phyloP scores from a whole-genome alignment of 2,888 invertebrate genomes.

The Thecocarcelia acutangulata region DNA sequence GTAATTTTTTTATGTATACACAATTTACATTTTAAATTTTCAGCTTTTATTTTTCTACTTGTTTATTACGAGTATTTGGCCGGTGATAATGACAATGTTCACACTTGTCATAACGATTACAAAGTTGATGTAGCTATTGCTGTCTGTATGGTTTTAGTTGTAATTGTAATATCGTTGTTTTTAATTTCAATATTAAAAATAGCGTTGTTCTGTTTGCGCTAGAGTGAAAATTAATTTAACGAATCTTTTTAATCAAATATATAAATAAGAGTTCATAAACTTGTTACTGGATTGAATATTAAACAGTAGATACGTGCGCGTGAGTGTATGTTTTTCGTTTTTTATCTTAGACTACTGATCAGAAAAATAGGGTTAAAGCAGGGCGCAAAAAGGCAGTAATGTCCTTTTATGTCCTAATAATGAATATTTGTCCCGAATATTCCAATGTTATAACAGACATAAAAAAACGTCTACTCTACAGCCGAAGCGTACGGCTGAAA shows the following conservation, averaged over 20 bases:
- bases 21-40: slow-evolving; percentile 35
- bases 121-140: not conserved
- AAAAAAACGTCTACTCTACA: too few species aligned
- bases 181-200: slow-evolving; percentile 22
- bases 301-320: not conserved
- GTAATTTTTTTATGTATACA: slow-evolving; percentile 46
- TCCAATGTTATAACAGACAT: too few species aligned
- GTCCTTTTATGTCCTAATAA: too few species aligned
- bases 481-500: too few species aligned
- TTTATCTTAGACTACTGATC: too few species aligned
- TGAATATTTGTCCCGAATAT: too few species aligned
- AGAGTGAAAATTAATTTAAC: not conserved
- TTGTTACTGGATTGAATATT: slow-evolving; percentile 46
- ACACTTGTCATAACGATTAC: slow-evolving; percentile 58
- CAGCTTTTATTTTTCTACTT: slow-evolving; percentile 28
- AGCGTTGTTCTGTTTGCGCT: not conserved
- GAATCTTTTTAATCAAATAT: not conserved
- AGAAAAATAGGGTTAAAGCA: too few species aligned
- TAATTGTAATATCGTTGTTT: not conserved
- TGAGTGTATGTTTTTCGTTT: too few species aligned
- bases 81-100: slow-evolving; percentile 62
- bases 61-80: slow-evolving; percentile 58
- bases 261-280: too few species aligned
- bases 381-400: too few species aligned
- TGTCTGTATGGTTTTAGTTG: not conserved